Conservation (phyloP, 2,888 invertebrate species). For the Patella depressa region DNA sequence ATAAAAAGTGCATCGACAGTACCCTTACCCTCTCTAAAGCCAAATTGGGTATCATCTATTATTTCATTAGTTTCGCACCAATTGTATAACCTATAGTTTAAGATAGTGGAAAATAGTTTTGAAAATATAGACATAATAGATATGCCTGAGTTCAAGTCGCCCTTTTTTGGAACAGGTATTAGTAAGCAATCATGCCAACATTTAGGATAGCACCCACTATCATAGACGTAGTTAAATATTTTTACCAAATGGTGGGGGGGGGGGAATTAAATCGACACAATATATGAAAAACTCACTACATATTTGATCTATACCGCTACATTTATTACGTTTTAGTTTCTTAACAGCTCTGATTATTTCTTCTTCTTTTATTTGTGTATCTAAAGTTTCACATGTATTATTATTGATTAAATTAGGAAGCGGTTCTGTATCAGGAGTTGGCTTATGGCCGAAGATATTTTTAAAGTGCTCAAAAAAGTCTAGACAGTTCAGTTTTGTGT, state of each 20-base stretch:
- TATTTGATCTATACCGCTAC: background rate
- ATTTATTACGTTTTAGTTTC: background rate
- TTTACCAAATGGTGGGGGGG: background rate
- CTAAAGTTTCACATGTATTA: background rate
- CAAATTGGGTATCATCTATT: background rate
- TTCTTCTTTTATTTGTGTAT: background rate
- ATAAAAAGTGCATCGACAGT: background rate
- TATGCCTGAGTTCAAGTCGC: background rate
- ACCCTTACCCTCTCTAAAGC: background rate
- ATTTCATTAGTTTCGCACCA: background rate
- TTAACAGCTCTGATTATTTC: background rate
- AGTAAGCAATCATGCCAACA: background rate
- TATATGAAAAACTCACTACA: background rate
- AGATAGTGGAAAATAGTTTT: background rate
- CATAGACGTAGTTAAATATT: background rate
- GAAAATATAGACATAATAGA: conserved; percentile 6
- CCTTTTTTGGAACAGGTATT: conserved; percentile 1
- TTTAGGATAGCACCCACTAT: background rate
- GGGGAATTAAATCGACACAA: background rate
- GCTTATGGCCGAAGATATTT: background rate
- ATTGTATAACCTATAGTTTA: background rate
- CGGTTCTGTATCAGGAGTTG: background rate
- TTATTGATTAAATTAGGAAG: background rate
- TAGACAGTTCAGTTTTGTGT: background rate
- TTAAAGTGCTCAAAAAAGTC: background rate